phyloP scores from a whole-genome alignment of 2,113 vertebrate species.

The Nanorana parkeri region DNA sequence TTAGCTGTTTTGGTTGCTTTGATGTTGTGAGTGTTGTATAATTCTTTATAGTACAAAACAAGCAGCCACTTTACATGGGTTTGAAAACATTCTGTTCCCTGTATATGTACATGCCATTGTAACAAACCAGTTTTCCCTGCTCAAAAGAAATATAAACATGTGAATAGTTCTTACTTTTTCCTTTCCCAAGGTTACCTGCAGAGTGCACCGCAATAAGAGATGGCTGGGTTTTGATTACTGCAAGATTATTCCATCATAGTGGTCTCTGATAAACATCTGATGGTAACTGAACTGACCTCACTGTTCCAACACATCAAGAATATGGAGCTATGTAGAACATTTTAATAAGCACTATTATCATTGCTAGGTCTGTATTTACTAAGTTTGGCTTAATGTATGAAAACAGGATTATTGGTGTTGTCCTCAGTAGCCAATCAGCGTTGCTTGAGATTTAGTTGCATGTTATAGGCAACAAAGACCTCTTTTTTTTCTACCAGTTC shows the following conservation, averaged over 20 bases:
- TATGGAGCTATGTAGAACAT: not conserved
- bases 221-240: slow-evolving; percentile 34
- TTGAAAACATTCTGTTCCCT: slow-evolving; percentile 24
- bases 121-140: not conserved
- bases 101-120: too few relatives aligned
- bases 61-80: not conserved
- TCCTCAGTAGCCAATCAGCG: too few relatives aligned
- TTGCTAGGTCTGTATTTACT: too few relatives aligned
- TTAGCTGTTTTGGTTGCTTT: too few relatives aligned
- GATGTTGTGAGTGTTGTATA: too few relatives aligned
- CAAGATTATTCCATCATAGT: slow-evolving; percentile 39
- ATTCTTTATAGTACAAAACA: too few relatives aligned
- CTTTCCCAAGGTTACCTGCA: slow-evolving; percentile 16
- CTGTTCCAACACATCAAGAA: not conserved
- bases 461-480: too few relatives aligned
- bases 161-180: not conserved
- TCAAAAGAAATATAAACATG: slow-evolving; percentile 5
- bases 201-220: slow-evolving; percentile 31
- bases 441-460: too few relatives aligned
- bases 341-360: too few relatives aligned
- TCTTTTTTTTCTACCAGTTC: too few relatives aligned
- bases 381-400: too few relatives aligned
- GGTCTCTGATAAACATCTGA: slow-evolving; percentile 44
- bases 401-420: too few relatives aligned
- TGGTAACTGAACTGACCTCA: slow-evolving; percentile 21